A percentile compares a stretch with the other conserved stretches of the same genome.
phyloP scores from a whole-genome alignment of 1,140 invertebrate genomes.

The Glossosoma conforme region DNA sequence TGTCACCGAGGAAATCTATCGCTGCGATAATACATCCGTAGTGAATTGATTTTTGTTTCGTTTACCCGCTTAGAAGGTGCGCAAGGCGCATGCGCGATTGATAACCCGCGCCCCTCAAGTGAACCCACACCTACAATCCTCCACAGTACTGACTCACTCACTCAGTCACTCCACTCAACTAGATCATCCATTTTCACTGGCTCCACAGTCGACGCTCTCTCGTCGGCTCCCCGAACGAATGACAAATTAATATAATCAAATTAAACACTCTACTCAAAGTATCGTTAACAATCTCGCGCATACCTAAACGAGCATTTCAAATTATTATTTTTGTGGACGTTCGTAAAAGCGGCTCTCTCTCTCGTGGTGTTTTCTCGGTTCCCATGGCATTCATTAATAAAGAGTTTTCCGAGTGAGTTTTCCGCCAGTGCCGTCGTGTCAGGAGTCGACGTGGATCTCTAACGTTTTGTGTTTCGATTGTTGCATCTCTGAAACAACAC shows the following conservation, averaged over 20 bases:
- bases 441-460: too few species aligned
- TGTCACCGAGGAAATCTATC: background rate
- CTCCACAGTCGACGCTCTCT: constrained; percentile 1
- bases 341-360: background rate
- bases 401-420: constrained; percentile 10
- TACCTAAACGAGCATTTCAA: background rate
- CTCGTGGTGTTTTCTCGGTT: constrained; percentile 14
- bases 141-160: background rate
- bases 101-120: constrained; percentile 5
- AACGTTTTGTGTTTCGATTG: too few species aligned
- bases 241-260: too few species aligned
- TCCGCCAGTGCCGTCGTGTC: constrained; percentile 1
- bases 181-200: constrained; percentile 14
- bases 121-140: background rate
- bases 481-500: too few species aligned
- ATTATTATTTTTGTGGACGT: background rate
- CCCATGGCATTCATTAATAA: constrained; percentile 23
- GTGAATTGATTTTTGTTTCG: constrained; percentile 20
- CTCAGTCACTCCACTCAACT: constrained; percentile 7
- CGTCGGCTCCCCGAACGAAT: background rate
- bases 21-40: constrained; percentile 7
- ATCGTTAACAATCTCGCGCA: too few species aligned
- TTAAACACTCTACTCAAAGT: too few species aligned
- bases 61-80: constrained; percentile 12
- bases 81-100: constrained; percentile 1